Percentiles rank a stretch among this genome's conserved stretches.
Conservation (phyloP, 35 echinoderm and acorn worm species). For the Patiria miniata region DNA sequence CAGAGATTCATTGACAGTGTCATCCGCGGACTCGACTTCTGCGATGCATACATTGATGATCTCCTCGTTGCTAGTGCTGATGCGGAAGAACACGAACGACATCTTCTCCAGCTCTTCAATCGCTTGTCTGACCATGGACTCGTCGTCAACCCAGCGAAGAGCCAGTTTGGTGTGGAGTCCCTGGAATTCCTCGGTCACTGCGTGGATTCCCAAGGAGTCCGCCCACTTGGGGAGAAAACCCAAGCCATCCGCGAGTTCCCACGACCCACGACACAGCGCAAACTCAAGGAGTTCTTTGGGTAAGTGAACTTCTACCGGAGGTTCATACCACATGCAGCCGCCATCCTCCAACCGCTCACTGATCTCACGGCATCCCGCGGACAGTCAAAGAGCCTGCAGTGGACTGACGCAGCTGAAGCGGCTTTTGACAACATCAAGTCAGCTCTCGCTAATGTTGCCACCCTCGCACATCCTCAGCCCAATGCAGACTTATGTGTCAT, state of each 20-base stretch:
- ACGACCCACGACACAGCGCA: conserved; percentile 22
- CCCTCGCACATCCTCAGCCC: too few species aligned
- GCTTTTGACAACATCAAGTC: conserved; percentile 36
- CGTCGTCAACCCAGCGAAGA: conserved; percentile 44
- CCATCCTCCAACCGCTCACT: conserved; percentile 46
- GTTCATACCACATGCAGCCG: conserved; percentile 51
- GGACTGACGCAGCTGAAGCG: background rate
- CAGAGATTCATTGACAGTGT: too few species aligned
- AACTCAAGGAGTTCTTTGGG: conserved; percentile 51
- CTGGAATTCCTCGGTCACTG: conserved; percentile 40
- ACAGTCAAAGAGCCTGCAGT: background rate
- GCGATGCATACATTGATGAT: conserved; percentile 44
- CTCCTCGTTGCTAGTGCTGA: conserved; percentile 8
- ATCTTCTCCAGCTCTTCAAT: conserved; percentile 43
- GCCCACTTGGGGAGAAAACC: conserved; percentile 32
- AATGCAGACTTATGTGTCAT: conserved; percentile 31
- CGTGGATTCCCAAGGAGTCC: conserved; percentile 15
- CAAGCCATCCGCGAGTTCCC: conserved; percentile 17
- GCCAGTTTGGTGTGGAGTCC: conserved; percentile 26
- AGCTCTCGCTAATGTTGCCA: too few species aligned
- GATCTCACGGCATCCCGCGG: conserved; percentile 21
- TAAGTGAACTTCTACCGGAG: conserved; percentile 48
- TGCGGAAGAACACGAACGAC: conserved; percentile 32
- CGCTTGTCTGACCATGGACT: conserved; percentile 42
- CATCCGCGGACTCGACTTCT: too few species aligned